A percentile compares a stretch with the other conserved stretches of the same genome.
phyloP scores from a whole-genome alignment of 2,888 invertebrate species.

The Acholoe squamosa region DNA sequence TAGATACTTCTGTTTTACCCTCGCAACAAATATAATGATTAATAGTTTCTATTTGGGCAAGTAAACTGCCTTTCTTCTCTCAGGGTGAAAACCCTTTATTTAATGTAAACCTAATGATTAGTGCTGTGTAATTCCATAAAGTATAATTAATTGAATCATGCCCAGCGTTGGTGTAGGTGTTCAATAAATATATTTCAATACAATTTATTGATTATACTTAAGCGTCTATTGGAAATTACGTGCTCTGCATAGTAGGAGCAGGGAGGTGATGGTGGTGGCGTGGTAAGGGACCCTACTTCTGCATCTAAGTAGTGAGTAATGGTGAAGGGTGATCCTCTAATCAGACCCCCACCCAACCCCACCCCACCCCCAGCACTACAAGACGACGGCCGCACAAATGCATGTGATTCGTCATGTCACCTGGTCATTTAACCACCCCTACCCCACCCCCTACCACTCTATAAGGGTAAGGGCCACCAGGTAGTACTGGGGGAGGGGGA shows the following conservation, averaged over 20 bases:
- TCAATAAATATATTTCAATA: too few species aligned
- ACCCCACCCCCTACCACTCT: neutral
- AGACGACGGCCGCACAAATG: conserved; percentile 11
- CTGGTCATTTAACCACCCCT: conserved; percentile 25
- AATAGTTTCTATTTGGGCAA: too few species aligned
- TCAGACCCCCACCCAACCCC: too few species aligned
- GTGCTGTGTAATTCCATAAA: too few species aligned
- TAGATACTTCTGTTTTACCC: too few species aligned
- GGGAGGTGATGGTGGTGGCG: neutral
- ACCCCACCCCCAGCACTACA: neutral
- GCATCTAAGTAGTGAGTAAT: neutral
- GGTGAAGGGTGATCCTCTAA: neutral
- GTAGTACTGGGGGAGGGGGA: neutral
- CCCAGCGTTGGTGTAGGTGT: too few species aligned
- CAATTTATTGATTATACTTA: neutral
- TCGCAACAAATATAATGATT: too few species aligned
- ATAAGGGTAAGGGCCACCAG: neutral
- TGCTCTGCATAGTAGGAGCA: neutral
- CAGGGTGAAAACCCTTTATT: too few species aligned
- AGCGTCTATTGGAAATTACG: neutral
- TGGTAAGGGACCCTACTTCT: neutral
- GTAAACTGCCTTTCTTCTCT: too few species aligned
- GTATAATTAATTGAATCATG: too few species aligned
- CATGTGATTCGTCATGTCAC: conserved; percentile 37
- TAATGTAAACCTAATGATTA: too few species aligned